A percentile compares a stretch with the other conserved stretches of the same genome.
Conservation (phyloP, 1,140 invertebrate species). For the Diprion similis region DNA sequence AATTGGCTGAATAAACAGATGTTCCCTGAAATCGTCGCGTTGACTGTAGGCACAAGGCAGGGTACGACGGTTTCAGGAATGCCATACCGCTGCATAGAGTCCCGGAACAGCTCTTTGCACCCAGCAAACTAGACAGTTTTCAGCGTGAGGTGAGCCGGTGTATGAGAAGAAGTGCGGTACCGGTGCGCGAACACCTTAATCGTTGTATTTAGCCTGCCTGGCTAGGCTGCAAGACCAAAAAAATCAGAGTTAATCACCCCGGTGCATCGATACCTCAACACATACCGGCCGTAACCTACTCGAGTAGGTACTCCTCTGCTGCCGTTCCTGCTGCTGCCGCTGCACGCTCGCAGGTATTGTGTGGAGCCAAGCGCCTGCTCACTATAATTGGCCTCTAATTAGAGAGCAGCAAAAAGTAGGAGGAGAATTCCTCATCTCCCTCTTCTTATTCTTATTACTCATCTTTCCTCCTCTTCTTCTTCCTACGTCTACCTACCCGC, state of each 20-base stretch:
- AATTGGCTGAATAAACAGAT: conserved; percentile 53
- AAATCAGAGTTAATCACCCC: conserved; percentile 48
- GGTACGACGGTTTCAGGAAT: too few species aligned
- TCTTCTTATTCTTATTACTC: conserved; percentile 11
- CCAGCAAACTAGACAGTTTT: conserved; percentile 6
- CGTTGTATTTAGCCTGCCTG: conserved; percentile 42
- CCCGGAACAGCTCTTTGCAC: conserved; percentile 15
- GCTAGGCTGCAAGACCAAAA: conserved; percentile 17
- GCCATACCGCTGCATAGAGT: too few species aligned
- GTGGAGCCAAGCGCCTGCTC: conserved; percentile 49
- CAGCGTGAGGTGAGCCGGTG: conserved; percentile 10
- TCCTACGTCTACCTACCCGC: conserved; percentile 14
- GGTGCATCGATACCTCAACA: conserved; percentile 39
- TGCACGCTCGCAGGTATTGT: conserved; percentile 45
- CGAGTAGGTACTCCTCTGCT: background rate
- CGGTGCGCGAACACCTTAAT: conserved; percentile 28
- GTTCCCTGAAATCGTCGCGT: conserved; percentile 30
- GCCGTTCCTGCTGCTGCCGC: background rate
- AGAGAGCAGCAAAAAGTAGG: conserved; percentile 48
- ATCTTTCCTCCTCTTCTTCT: conserved; percentile 8
- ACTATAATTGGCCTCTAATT: conserved; percentile 54
- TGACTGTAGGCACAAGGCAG: too few species aligned
- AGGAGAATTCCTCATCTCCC: conserved; percentile 42
- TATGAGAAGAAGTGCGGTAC: too few species aligned
- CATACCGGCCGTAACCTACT: conserved; percentile 6